Evolutionary conservation across 2,113 vertebrate species (phyloP), one percentile per base, ranked within the genome.

Genomic region (Pleuronectes platessa): DNA sequence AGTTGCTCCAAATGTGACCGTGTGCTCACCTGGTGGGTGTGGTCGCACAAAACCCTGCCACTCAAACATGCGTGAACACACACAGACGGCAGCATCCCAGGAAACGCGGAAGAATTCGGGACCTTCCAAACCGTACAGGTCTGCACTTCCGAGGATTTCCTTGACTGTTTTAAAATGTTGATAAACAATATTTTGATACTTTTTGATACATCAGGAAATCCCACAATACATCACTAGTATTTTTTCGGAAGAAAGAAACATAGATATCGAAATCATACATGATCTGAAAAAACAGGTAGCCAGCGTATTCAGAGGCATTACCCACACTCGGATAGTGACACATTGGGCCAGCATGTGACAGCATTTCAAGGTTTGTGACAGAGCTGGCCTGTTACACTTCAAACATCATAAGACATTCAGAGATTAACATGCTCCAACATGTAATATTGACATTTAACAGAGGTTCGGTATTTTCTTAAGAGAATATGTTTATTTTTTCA

Each of bases 1-100:
- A 74, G 82, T 73, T 81, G 71, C 68, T 76, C 72, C 17, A 74
- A 63, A 86, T 74, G 62, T 76, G 71, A 56, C 74, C 45, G 23
- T 69, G 23, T 37, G 24, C 78, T 80, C 70, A 47, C 53, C 21
- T 17, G 20, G 61, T 65, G 67, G 77, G 71, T 81, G 49, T 55
- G 49, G 12, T 51, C 18, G 20, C 61, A 24, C 21, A 72, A 31
- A 58, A 75, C 49, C 74, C 81, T 61, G 68, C 68, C 76, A 78
- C 47, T 23, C 62, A 59, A 80, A 84, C 83, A 79, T 86, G 82
- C 74, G 78, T 74, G 85, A 51, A 66, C 71, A 68, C 71, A 76
- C 47, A 74, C 54, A 77, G 23, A 79, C 63, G 68, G 15, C 54
- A 65, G 64, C 26, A 74, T 83, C 47, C 35, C 59, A 68, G 40